Percentiles rank a stretch among this genome's conserved stretches.
phyloP scores from a whole-genome alignment of 2,113 vertebrate species.

The Aphyosemion australe region DNA sequence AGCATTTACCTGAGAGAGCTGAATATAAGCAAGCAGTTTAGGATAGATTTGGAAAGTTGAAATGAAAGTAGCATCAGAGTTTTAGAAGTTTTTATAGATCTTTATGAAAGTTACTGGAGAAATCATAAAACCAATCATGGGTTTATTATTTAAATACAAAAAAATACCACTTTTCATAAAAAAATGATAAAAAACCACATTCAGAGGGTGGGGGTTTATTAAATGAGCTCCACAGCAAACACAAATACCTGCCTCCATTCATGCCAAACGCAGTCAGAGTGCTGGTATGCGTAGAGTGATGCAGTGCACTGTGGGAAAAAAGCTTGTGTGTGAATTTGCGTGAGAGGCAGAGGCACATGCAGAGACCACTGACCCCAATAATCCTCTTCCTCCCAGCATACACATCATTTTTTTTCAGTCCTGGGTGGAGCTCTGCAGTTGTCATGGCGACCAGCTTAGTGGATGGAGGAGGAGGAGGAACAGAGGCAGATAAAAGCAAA shows the following conservation, averaged over 20 bases:
- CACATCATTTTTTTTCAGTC: slow-evolving; percentile 46
- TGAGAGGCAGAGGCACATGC: slow-evolving; percentile 28
- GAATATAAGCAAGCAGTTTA: no score
- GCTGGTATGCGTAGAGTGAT: slow-evolving; percentile 24
- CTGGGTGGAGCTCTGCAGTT: slow-evolving; percentile 71
- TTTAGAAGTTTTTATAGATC: no score
- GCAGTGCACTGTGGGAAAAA: slow-evolving; percentile 22
- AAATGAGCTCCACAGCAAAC: slow-evolving; percentile 20
- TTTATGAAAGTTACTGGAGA: no score
- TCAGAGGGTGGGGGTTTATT: slow-evolving; percentile 6
- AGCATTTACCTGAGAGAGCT: no score
- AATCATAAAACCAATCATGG: no score
- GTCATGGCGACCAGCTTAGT: slow-evolving; percentile 54
- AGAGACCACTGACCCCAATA: slow-evolving; percentile 72
- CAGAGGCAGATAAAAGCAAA: slow-evolving; percentile 51
- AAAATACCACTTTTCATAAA: no score
- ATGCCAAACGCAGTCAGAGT: slow-evolving; percentile 7
- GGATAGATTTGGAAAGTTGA: no score
- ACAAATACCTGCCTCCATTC: slow-evolving; percentile 15
- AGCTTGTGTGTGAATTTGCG: slow-evolving; percentile 11
- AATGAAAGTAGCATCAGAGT: no score
- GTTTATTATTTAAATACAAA: no score
- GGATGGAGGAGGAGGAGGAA: background rate
- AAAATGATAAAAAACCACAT: background rate
- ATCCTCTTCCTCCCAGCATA: slow-evolving; percentile 66